Percentiles rank a stretch among this genome's conserved stretches.
Conservation (phyloP, 1,140 invertebrate genomes). For the Lucilia cuprina region DNA sequence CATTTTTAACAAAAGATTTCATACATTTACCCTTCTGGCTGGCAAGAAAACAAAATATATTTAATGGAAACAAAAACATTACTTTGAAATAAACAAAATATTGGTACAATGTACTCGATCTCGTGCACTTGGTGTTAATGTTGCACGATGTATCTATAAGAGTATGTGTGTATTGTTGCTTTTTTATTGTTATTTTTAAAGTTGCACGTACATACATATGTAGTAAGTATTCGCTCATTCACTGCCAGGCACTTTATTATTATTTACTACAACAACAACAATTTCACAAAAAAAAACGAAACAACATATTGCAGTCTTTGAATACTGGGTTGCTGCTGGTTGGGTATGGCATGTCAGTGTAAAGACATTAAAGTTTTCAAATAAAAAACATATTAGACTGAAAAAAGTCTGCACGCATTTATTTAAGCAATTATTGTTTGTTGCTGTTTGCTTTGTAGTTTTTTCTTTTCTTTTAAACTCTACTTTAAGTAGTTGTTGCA, state of each 20-base stretch:
- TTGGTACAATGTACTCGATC: slow-evolving; percentile 5
- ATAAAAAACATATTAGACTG: neutral
- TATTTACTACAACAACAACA: neutral
- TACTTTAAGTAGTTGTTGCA: neutral
- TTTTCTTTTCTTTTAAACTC: no score
- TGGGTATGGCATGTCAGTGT: slow-evolving; percentile 7
- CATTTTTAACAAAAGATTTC: no score
- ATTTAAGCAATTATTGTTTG: neutral
- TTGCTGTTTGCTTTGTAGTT: neutral
- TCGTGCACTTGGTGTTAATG: slow-evolving; percentile 14
- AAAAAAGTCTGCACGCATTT: slow-evolving; percentile 2
- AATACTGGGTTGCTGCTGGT: neutral
- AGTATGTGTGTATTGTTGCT: neutral
- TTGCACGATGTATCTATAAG: neutral
- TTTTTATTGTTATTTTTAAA: neutral
- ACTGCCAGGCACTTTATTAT: neutral
- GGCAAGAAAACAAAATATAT: neutral
- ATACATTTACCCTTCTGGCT: neutral
- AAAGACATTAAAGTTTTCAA: neutral
- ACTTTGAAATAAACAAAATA: neutral
- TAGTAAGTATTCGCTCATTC: neutral
- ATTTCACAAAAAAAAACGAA: neutral
- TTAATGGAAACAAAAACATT: neutral
- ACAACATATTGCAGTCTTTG: neutral
- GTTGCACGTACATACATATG: neutral